These are phyloP conservation scores for Zonitis immaculata DNA, from an alignment of 2,888 invertebrate genomes.

Conservation along the genomic window DNA sequence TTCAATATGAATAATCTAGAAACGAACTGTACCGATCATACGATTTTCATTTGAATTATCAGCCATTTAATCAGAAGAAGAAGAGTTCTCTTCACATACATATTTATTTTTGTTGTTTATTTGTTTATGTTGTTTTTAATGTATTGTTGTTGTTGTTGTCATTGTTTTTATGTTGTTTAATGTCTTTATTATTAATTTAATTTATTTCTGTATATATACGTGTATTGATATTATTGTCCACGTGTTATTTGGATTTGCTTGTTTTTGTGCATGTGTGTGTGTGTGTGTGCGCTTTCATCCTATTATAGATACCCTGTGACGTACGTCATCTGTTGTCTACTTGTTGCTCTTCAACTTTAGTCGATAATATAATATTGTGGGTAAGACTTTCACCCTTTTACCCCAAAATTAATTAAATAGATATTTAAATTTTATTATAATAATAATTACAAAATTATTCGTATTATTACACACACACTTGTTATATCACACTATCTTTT, in stretches of 20 bases:
- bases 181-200: background rate
- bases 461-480: no score
- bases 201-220: background rate
- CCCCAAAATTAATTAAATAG: no score
- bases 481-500: no score
- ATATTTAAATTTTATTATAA: no score
- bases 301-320: background rate
- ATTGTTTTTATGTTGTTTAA: background rate
- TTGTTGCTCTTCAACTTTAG: background rate
- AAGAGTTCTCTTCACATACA: no score
- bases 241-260: background rate
- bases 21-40: background rate
- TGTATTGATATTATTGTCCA: background rate
- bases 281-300: background rate
- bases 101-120: background rate
- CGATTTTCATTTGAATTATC: background rate
- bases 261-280: background rate
- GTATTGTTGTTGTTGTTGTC: background rate
- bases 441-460: no score
- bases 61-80: background rate
- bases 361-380: background rate
- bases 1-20: background rate
- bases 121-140: background rate
- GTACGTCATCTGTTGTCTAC: background rate
- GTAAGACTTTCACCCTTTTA: background rate